phyloP scores from a whole-genome alignment of 2,113 vertebrate species.

The Marmota flaviventris region DNA sequence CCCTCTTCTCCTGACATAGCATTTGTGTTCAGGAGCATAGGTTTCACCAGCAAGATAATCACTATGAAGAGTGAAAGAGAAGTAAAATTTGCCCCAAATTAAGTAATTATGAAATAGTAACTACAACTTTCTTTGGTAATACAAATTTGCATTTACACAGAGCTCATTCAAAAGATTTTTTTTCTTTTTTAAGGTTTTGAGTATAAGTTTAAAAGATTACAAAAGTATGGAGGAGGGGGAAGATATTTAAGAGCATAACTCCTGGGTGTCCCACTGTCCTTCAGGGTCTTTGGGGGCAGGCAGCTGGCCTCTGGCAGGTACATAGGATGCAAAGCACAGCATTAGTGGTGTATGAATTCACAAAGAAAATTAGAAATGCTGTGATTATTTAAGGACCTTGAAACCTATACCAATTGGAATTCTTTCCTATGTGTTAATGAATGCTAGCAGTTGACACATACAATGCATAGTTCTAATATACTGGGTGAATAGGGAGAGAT shows the following conservation, averaged over 20 bases:
- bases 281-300: not conserved
- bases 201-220: not conserved
- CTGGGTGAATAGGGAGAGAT: not conserved
- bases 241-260: not conserved
- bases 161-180: not conserved
- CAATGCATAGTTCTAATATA: not conserved
- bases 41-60: conserved; percentile 60
- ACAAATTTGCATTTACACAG: not conserved
- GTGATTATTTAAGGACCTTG: not conserved
- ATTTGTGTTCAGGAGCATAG: conserved; percentile 59
- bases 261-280: not conserved
- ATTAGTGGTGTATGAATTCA: not conserved
- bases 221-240: not conserved
- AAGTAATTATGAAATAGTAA: not conserved
- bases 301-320: not conserved
- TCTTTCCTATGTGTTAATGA: not conserved
- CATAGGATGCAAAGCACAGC: not conserved
- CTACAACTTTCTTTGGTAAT: not conserved
- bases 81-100: conserved; percentile 38
- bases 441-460: not conserved
- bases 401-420: not conserved
- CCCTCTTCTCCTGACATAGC: conserved; percentile 8
- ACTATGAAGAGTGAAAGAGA: not conserved
- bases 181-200: not conserved
- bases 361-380: not conserved